Percentiles rank a stretch among this genome's conserved stretches.
phyloP scores from a whole-genome alignment of 2,888 invertebrate genomes.

The Agrochola lychnidis region DNA sequence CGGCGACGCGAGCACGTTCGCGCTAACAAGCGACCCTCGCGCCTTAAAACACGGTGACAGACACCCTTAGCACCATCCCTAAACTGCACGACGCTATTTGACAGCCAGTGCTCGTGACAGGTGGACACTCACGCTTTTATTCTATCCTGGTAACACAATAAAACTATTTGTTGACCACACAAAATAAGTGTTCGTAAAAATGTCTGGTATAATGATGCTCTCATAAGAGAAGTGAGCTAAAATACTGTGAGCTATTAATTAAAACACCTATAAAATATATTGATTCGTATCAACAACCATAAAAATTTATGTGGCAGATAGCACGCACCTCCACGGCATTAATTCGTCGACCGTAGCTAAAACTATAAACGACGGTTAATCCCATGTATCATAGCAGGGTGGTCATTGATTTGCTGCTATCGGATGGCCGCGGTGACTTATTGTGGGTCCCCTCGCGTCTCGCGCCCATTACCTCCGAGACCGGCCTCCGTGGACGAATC shows the following conservation, averaged over 20 bases:
- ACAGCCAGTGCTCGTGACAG: slow-evolving; percentile 86
- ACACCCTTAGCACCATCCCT: slow-evolving; percentile 79
- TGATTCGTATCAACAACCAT: slow-evolving; percentile 62
- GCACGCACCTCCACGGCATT: slow-evolving; percentile 84
- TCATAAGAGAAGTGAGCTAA: slow-evolving; percentile 1
- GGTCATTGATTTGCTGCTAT: slow-evolving; percentile 90
- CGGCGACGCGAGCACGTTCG: slow-evolving; percentile 88
- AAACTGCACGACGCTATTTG: slow-evolving; percentile 75
- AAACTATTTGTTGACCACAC: slow-evolving; percentile 48
- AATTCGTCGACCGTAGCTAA: slow-evolving; percentile 84
- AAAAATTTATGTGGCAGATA: slow-evolving; percentile 82
- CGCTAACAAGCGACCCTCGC: slow-evolving; percentile 86
- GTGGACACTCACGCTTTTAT: slow-evolving; percentile 78
- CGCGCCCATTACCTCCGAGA: slow-evolving; percentile 80
- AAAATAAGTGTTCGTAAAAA: slow-evolving; percentile 29
- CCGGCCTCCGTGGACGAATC: slow-evolving; percentile 64
- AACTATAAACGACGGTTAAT: slow-evolving; percentile 88
- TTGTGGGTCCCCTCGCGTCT: slow-evolving; percentile 83
- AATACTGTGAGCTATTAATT: slow-evolving; percentile 33
- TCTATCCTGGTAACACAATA: slow-evolving; percentile 63
- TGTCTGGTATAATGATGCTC: slow-evolving; percentile 24
- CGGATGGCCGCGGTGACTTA: slow-evolving; percentile 86
- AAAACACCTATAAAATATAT: slow-evolving; percentile 45
- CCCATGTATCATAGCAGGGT: slow-evolving; percentile 88
- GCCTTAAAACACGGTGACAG: slow-evolving; percentile 79